phyloP scores from a whole-genome alignment of 2,113 vertebrate genomes.

The Dicaeum eximium region DNA sequence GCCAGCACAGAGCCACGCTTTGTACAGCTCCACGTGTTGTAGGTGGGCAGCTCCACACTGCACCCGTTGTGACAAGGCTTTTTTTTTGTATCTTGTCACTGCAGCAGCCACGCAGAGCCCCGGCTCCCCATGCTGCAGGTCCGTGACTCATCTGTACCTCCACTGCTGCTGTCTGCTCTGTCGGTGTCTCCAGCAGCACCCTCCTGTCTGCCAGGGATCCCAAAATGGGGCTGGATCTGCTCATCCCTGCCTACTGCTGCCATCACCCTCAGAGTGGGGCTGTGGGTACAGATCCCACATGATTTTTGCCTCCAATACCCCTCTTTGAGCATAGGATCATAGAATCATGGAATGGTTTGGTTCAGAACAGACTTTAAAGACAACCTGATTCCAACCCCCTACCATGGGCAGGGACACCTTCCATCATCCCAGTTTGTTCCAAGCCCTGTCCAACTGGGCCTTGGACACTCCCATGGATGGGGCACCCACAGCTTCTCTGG shows the following conservation, averaged over 20 bases:
- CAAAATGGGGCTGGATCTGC: neutral
- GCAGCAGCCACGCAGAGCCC: neutral
- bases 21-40: neutral
- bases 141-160: conserved; percentile 16
- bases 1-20: neutral
- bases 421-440: neutral
- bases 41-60: neutral
- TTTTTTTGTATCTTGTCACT: neutral
- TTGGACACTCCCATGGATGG: neutral
- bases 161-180: neutral
- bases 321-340: neutral
- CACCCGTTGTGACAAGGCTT: neutral
- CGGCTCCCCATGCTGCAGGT: neutral
- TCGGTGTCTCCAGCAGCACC: neutral
- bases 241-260: neutral
- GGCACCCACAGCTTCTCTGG: neutral
- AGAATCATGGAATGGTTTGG: neutral
- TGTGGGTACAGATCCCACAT: fast-evolving
- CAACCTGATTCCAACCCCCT: neutral
- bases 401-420: neutral
- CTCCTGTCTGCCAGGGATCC: neutral
- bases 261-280: fast-evolving
- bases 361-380: neutral
- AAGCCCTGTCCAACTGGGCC: neutral
- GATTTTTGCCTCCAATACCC: neutral